Evolutionary conservation across 2,888 invertebrate species (phyloP).

Genomic region (Cephus pulcher): DNA sequence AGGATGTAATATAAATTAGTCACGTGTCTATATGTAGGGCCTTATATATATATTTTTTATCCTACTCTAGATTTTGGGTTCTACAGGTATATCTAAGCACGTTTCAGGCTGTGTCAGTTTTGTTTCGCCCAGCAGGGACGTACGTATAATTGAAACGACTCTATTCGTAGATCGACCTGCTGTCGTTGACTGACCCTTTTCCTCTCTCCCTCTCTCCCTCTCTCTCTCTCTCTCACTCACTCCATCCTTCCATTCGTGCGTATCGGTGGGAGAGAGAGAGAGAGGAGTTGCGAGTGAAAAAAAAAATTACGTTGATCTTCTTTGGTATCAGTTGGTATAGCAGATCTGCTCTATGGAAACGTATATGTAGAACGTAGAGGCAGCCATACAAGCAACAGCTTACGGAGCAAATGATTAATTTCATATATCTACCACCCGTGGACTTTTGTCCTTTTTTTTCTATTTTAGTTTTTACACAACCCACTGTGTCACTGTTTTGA

Average conservation of each 20-base stretch:
- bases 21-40: neutral
- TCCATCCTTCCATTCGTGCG: neutral
- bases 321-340: neutral
- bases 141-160: neutral
- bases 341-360: neutral
- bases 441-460: neutral
- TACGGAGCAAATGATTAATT: constrained; percentile 1
- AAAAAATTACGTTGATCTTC: neutral
- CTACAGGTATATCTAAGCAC: neutral
- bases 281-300: neutral
- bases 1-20: neutral
- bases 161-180: neutral
- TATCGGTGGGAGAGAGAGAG: neutral
- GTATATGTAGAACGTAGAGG: neutral
- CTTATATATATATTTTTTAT: neutral
- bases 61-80: neutral
- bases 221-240: too few relatives aligned
- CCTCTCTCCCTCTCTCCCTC: too few relatives aligned
- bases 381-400: neutral
- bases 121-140: neutral
- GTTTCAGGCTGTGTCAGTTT: neutral
- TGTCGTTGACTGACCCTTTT: neutral
- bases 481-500: neutral
- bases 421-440: neutral
- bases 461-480: neutral